These are phyloP conservation scores for Balearica regulorum DNA, from an alignment of 2,797 vertebrate species.

Conservation along the genomic window DNA sequence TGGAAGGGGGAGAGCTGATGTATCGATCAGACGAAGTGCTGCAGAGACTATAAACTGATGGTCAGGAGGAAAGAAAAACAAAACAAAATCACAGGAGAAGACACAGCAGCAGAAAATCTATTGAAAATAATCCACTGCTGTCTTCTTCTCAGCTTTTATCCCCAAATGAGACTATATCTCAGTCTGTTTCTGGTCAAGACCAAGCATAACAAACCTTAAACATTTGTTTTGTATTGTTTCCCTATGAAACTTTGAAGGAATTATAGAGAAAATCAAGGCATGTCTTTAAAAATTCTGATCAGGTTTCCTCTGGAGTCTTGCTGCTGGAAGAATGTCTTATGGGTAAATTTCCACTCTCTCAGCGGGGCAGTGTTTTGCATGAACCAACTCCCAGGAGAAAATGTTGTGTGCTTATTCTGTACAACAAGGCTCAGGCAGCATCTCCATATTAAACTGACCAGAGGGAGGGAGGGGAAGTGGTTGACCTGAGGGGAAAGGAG, in stretches of 20 bases:
- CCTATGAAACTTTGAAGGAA: slow-evolving; percentile 39
- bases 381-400: slow-evolving; percentile 90
- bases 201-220: slow-evolving; percentile 44
- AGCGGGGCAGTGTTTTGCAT: slow-evolving; percentile 89
- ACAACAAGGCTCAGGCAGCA: slow-evolving; percentile 83
- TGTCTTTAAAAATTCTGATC: slow-evolving; percentile 78
- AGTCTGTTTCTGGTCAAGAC: slow-evolving; percentile 33
- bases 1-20: not conserved
- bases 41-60: slow-evolving; percentile 60
- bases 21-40: slow-evolving; percentile 53
- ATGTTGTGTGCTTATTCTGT: slow-evolving; percentile 85
- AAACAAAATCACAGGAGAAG: slow-evolving; percentile 21
- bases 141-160: slow-evolving; percentile 36
- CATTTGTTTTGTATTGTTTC: slow-evolving; percentile 28
- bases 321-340: slow-evolving; percentile 84
- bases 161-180: slow-evolving; percentile 24
- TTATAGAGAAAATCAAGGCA: slow-evolving; percentile 49
- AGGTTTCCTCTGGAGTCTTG: slow-evolving; percentile 78
- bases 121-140: slow-evolving; percentile 3
- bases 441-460: slow-evolving; percentile 87
- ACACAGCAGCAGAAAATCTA: slow-evolving; percentile 21
- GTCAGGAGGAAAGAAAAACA: not conserved
- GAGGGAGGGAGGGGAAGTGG: slow-evolving; percentile 65
- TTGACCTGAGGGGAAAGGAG: slow-evolving; percentile 48
- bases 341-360: slow-evolving; percentile 96